Percentiles rank a stretch among this genome's conserved stretches.
phyloP scores from a whole-genome alignment of 1,140 invertebrate genomes.

The Papilio polytes region DNA sequence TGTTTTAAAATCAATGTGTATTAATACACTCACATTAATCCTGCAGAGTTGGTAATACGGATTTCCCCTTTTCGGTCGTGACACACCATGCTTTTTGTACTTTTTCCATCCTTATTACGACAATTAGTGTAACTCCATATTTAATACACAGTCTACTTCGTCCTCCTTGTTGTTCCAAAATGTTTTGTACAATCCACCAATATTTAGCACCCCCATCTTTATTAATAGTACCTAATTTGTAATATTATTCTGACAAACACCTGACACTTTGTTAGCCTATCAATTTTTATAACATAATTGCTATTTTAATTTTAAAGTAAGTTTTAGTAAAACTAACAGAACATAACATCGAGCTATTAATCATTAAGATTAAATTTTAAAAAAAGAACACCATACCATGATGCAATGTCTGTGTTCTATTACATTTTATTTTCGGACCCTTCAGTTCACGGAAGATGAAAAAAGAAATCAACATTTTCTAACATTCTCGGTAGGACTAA shows the following conservation, averaged over 20 bases:
- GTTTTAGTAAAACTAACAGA: background rate
- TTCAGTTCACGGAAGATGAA: background rate
- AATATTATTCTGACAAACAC: background rate
- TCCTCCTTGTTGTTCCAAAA: no score
- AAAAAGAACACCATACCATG: background rate
- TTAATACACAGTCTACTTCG: no score
- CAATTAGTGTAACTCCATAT: background rate
- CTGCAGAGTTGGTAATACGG: background rate
- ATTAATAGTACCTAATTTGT: background rate
- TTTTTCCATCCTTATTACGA: background rate
- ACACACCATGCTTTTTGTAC: background rate
- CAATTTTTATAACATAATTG: background rate
- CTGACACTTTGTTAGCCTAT: background rate
- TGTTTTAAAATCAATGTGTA: background rate
- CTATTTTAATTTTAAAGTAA: background rate
- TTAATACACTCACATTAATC: background rate
- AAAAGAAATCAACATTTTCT: background rate
- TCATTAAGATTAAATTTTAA: background rate
- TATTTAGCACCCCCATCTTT: background rate
- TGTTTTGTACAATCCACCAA: background rate
- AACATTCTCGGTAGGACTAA: conserved; percentile 3
- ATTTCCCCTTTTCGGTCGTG: background rate
- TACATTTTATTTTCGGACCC: background rate
- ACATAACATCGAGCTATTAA: background rate
- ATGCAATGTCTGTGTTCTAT: background rate